phyloP scores from a whole-genome alignment of 2,113 vertebrate genomes.

The Damaliscus lunatus region DNA sequence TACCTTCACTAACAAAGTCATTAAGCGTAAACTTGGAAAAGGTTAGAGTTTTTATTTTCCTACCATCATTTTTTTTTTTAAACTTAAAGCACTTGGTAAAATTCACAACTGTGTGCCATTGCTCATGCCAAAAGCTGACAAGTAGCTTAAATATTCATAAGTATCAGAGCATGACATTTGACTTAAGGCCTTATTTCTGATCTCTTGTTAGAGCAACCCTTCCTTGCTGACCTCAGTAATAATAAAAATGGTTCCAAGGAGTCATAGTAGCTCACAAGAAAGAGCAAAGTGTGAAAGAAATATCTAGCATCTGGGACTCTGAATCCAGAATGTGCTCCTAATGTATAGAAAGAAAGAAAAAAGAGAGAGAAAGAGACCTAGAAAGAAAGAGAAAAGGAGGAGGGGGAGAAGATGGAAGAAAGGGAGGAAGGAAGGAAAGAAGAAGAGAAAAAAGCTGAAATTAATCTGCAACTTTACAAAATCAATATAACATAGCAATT shows the following conservation, averaged over 20 bases:
- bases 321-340: neutral
- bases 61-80: neutral
- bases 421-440: neutral
- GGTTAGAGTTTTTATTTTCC: slow-evolving; percentile 38
- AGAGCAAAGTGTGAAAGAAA: neutral
- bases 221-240: neutral
- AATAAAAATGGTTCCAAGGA: neutral
- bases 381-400: neutral
- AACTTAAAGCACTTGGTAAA: neutral
- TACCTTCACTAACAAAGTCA: slow-evolving; percentile 33
- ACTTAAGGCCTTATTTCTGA: neutral
- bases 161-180: neutral
- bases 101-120: neutral
- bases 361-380: neutral
- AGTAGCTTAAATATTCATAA: neutral
- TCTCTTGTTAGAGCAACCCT: neutral
- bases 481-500: neutral
- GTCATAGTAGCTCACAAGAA: neutral
- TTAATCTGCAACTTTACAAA: slow-evolving; percentile 1
- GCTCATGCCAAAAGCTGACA: neutral
- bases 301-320: neutral
- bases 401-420: neutral
- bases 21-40: slow-evolving; percentile 41
- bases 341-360: neutral
- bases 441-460: neutral